Evolutionary conservation across 2,888 invertebrate species (phyloP).

Genomic region (Fragum whitleyi): DNA sequence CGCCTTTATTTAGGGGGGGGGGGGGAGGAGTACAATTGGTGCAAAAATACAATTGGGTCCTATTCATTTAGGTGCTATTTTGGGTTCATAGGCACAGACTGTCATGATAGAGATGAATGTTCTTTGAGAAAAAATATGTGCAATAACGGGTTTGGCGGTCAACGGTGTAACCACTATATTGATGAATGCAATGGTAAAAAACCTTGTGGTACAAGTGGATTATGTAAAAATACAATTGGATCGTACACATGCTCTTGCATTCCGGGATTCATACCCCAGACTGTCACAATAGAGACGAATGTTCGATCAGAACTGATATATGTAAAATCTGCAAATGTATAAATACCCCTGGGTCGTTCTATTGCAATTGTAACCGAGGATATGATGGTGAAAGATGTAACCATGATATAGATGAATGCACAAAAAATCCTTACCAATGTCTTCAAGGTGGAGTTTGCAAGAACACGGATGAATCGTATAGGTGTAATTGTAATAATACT

Average conservation of each 20-base stretch:
- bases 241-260: slow-evolving; percentile 28
- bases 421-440: background rate
- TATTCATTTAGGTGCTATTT: slow-evolving; percentile 31
- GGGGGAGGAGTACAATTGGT: background rate
- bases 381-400: slow-evolving; percentile 29
- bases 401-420: slow-evolving; percentile 17
- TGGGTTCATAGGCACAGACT: slow-evolving; percentile 29
- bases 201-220: background rate
- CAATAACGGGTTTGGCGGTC: slow-evolving; percentile 26
- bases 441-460: background rate
- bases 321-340: slow-evolving; percentile 34
- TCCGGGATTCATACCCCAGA: slow-evolving; percentile 30
- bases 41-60: background rate
- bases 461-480: background rate
- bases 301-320: background rate
- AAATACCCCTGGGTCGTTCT: slow-evolving; percentile 34
- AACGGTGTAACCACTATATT: slow-evolving; percentile 11
- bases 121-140: background rate
- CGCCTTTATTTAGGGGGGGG: background rate
- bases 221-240: background rate
- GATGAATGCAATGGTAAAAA: slow-evolving; percentile 13
- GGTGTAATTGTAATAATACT: background rate
- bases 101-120: slow-evolving; percentile 29
- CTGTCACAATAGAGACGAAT: slow-evolving; percentile 37
- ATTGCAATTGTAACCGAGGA: slow-evolving; percentile 25